Evolutionary conservation across 2,888 invertebrate genomes (phyloP).

Genomic region (Tromatobia lineatoria): DNA sequence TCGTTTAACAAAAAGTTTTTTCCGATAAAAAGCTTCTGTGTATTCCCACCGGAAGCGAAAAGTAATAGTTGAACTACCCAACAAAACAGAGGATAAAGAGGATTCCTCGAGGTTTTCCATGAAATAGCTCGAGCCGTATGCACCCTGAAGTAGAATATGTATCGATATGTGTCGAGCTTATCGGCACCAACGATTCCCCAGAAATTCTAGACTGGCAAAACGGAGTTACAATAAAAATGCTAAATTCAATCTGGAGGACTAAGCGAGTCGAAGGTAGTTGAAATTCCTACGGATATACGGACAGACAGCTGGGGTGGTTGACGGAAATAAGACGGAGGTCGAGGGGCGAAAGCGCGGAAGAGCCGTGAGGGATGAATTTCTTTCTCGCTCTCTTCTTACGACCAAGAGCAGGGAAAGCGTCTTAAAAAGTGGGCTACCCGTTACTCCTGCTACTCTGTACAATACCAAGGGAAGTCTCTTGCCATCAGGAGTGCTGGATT

Average conservation of each 20-base stretch:
- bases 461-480: neutral
- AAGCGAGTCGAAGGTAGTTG: constrained; percentile 43
- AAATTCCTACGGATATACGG: constrained; percentile 47
- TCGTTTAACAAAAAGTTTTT: constrained; percentile 3
- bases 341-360: constrained; percentile 28
- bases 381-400: constrained; percentile 13
- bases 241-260: constrained; percentile 59
- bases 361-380: constrained; percentile 38
- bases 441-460: constrained; percentile 25
- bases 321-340: neutral
- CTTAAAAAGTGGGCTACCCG: constrained; percentile 51
- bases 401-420: constrained; percentile 38
- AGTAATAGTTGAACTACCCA: constrained; percentile 12
- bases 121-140: constrained; percentile 12
- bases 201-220: constrained; percentile 53
- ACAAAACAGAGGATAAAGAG: neutral
- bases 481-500: constrained; percentile 36
- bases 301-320: constrained; percentile 1
- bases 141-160: constrained; percentile 4
- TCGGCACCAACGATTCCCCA: constrained; percentile 49
- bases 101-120: neutral
- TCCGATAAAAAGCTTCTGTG: neutral
- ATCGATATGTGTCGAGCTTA: constrained; percentile 56
- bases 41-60: constrained; percentile 14
- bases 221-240: constrained; percentile 62